These are phyloP conservation scores for Empidonax traillii DNA, from an alignment of 2,113 vertebrate genomes.

Conservation along the genomic window DNA sequence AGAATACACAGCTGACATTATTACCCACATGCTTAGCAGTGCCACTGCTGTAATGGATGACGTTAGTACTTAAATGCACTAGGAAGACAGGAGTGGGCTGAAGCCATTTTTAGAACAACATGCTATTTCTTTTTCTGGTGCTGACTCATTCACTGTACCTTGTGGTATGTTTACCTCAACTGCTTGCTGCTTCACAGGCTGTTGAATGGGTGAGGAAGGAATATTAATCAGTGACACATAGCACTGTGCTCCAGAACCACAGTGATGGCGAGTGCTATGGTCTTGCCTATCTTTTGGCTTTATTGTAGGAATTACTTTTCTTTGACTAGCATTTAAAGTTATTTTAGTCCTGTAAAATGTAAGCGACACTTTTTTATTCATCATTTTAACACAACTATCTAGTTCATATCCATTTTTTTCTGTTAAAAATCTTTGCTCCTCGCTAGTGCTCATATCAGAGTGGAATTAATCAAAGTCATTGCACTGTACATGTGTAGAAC, in stretches of 20 bases:
- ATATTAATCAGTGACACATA: conserved; percentile 39
- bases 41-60: conserved; percentile 17
- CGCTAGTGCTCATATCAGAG: not conserved
- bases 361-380: not conserved
- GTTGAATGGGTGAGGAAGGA: conserved; percentile 39
- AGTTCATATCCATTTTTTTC: not conserved
- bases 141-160: conserved; percentile 61
- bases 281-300: not conserved
- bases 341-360: not conserved
- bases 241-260: not conserved
- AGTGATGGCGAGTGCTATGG: not conserved
- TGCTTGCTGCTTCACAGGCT: conserved; percentile 20
- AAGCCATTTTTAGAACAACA: conserved; percentile 57
- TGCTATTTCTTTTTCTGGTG: conserved; percentile 50
- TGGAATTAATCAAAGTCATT: conserved; percentile 23
- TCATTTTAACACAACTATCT: not conserved
- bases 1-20: conserved; percentile 19
- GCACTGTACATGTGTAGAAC: not conserved
- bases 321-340: not conserved
- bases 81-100: conserved; percentile 51
- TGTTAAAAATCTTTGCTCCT: not conserved
- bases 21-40: not conserved
- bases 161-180: conserved; percentile 33
- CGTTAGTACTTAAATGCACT: not conserved
- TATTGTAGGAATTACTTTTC: not conserved